Percentiles rank a stretch among this genome's conserved stretches.
Evolutionary conservation across 2,113 vertebrate species (phyloP).

Genomic region (Psilopogon haemacephalus): DNA sequence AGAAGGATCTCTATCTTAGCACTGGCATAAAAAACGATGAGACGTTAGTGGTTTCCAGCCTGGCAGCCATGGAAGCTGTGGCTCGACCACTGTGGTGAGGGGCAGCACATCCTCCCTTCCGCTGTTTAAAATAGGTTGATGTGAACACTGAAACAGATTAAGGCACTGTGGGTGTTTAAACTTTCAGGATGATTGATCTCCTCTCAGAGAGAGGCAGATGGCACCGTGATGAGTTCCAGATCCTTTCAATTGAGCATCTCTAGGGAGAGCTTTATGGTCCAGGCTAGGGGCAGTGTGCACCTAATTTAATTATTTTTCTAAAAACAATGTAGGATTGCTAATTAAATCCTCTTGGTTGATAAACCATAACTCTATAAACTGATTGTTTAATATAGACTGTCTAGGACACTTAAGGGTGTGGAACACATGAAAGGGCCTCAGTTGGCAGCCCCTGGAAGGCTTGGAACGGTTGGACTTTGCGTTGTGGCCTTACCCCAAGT

Average conservation of each 20-base stretch:
- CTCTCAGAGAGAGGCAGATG: conserved; percentile 48
- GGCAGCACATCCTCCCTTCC: not conserved
- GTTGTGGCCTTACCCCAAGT: not conserved
- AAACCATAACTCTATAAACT: not conserved
- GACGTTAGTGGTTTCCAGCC: not conserved
- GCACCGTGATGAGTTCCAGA: conserved; percentile 49
- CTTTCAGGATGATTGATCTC: conserved; percentile 60
- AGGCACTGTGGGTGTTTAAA: conserved; percentile 52
- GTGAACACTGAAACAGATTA: not conserved
- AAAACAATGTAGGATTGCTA: not conserved
- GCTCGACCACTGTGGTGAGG: not conserved
- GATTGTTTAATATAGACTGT: not conserved
- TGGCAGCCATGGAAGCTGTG: not conserved
- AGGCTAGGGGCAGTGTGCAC: not conserved
- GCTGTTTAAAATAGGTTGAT: conserved; percentile 24
- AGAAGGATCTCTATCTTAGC: not conserved
- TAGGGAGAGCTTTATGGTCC: conserved; percentile 13
- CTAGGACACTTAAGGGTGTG: not conserved
- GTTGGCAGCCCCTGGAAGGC: not conserved
- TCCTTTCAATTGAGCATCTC: conserved; percentile 48
- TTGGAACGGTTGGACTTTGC: not conserved
- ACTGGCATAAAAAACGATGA: not conserved
- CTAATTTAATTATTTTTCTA: not conserved
- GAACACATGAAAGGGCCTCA: not conserved
- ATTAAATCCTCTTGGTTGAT: conserved; percentile 8